Evolutionary conservation across 2,797 vertebrate species (phyloP), one percentile per base, ranked within the genome.

Genomic region (Pangasius mekongensis): DNA sequence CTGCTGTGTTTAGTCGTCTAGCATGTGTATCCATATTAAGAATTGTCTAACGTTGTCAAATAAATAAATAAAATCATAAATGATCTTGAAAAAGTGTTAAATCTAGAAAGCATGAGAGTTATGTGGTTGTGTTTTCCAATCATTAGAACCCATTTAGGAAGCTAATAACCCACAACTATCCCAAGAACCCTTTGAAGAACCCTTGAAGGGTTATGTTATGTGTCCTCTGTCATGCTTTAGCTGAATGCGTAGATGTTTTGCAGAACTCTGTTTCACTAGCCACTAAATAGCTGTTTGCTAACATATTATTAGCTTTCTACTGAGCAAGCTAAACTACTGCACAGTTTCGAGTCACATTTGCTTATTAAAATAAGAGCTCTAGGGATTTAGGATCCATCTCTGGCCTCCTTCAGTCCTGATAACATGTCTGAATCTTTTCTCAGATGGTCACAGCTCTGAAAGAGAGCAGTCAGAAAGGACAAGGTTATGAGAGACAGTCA

Each of bases 401-500:
- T 39, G 47, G 47, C n/a, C 43, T 20, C 27, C n/a, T 47, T 47
- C 36, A 0, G 0, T 56, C 76, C 52, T 78, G n/a, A 77, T 52
- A 11, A 73, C 36, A 27, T 18, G 13, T 33, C 16, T 33, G 49
- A 14, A 9, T 56, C 76, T 1, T 56, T 80, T 36, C 39, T 30
- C 81, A 27, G 52, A 69, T 52, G 36, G 54, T 39, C 22, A n/a
- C 13, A 8, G 2, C 33, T 64, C 66, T 86, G n/a, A 49, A 90
- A 87, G 83, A 81, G 88, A 87, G 88, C 83, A 88, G 87, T 85
- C 86, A 86, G 86, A 89, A 64, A 83, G 80, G 85, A 77, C 86
- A 91, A 93, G 92, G 91, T 88, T 88, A 92, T 64, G 64, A 93
- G 92, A 91, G 81, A 90, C 92, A 66, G 85, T 91, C 88, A 90